These are phyloP conservation scores for Aegithalos caudatus DNA, from an alignment of 2,113 vertebrate genomes.

Conservation along the genomic window DNA sequence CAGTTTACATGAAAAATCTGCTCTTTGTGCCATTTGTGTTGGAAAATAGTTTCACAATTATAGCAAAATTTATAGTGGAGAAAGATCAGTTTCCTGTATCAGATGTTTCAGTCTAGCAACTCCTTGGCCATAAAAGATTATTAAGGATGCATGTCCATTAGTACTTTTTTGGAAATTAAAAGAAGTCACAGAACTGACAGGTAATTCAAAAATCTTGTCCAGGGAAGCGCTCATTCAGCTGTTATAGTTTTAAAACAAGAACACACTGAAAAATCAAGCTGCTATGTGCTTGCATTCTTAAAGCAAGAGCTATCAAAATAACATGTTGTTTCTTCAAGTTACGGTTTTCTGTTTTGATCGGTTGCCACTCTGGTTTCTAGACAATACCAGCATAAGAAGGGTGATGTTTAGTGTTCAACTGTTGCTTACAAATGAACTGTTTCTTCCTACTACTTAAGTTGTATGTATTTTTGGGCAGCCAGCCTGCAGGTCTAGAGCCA, in stretches of 20 bases:
- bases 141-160: not conserved
- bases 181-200: not conserved
- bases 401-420: not conserved
- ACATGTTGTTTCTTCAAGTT: not conserved
- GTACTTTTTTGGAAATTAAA: not conserved
- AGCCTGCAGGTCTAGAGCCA: not conserved
- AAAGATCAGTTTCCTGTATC: not conserved
- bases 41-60: not conserved
- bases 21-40: not conserved
- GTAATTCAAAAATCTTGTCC: not conserved
- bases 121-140: not conserved
- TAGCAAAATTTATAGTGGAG: not conserved
- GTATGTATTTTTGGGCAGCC: not conserved
- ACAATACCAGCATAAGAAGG: not conserved
- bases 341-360: slow-evolving; percentile 1
- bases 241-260: not conserved
- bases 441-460: not conserved
- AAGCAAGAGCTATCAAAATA: slow-evolving; percentile 27
- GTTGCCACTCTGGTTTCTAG: not conserved
- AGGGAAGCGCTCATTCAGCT: not conserved
- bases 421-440: not conserved
- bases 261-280: not conserved
- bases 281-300: not conserved
- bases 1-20: not conserved
- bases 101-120: not conserved